phyloP scores from a whole-genome alignment of 2,797 vertebrate genomes.

The Hypotaenidia okinawae region DNA sequence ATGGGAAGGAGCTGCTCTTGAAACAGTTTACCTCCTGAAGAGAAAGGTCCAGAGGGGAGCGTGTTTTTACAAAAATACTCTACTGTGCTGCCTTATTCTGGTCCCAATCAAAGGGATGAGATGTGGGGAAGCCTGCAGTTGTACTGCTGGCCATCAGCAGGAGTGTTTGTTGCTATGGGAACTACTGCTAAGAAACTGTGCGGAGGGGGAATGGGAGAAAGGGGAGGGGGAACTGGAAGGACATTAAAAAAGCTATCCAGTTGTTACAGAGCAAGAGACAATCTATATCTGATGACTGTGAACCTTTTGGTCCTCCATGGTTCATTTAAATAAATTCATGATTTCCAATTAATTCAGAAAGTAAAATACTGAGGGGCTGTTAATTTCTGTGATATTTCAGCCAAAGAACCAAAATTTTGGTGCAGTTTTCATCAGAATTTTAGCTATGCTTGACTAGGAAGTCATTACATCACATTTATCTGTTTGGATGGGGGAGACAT shows the following conservation, averaged over 20 bases:
- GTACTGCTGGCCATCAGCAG: constrained; percentile 75
- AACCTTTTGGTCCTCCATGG: constrained; percentile 58
- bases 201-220: constrained; percentile 53
- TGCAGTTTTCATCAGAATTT: constrained; percentile 84
- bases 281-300: constrained; percentile 48
- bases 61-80: constrained; percentile 59
- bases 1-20: constrained; percentile 30
- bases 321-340: constrained; percentile 74
- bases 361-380: constrained; percentile 80
- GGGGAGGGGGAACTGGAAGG: constrained; percentile 54
- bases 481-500: constrained; percentile 89
- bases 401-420: constrained; percentile 83
- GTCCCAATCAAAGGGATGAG: constrained; percentile 67
- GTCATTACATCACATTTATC: constrained; percentile 92
- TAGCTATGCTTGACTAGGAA: constrained; percentile 90
- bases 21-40: constrained; percentile 65
- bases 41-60: constrained; percentile 55
- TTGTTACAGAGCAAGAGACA: constrained; percentile 71
- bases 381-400: constrained; percentile 85
- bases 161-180: constrained; percentile 80
- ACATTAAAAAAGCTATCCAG: constrained; percentile 70
- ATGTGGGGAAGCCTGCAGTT: constrained; percentile 71
- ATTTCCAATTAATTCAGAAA: constrained; percentile 81
- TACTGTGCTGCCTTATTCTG: constrained; percentile 58
- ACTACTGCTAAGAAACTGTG: constrained; percentile 75